A percentile compares a stretch with the other conserved stretches of the same genome.
These are phyloP conservation scores for Apis laboriosa DNA, from an alignment of 1,140 invertebrate species.

Conservation along the genomic window DNA sequence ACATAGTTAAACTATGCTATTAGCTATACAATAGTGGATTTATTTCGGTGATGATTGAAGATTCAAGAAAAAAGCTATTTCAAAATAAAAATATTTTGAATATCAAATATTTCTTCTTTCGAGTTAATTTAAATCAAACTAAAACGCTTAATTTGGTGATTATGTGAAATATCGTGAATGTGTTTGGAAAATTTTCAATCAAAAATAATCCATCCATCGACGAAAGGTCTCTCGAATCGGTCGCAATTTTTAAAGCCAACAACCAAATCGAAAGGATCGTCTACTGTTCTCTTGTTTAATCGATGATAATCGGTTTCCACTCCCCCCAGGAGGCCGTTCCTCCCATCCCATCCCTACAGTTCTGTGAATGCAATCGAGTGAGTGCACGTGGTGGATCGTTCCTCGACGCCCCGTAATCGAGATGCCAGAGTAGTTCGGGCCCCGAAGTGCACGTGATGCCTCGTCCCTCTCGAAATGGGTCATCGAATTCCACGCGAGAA, in stretches of 20 bases:
- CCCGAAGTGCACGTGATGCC: background rate
- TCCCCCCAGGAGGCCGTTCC: background rate
- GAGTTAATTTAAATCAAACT: too few relatives aligned
- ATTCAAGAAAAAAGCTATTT: too few relatives aligned
- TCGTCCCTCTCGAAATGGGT: slow-evolving; percentile 42
- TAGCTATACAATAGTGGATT: too few relatives aligned
- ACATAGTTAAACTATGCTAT: too few relatives aligned
- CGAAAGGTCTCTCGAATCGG: background rate
- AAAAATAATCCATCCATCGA: too few relatives aligned
- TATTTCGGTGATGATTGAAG: too few relatives aligned
- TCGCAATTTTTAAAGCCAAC: background rate
- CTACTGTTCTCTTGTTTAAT: background rate
- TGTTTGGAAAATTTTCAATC: too few relatives aligned
- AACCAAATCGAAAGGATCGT: background rate
- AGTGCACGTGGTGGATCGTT: slow-evolving; percentile 18
- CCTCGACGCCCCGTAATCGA: slow-evolving; percentile 19
- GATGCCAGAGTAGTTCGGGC: slow-evolving; percentile 11
- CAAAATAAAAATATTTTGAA: too few relatives aligned
- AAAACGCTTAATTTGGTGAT: too few relatives aligned
- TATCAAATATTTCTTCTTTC: too few relatives aligned
- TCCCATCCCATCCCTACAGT: too few relatives aligned
- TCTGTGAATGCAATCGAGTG: slow-evolving; percentile 16
- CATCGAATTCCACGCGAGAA: slow-evolving; percentile 39
- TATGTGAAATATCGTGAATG: too few relatives aligned
- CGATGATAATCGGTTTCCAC: background rate